phyloP scores from a whole-genome alignment of 2,113 vertebrate species.

The Vulpes ferrilata region DNA sequence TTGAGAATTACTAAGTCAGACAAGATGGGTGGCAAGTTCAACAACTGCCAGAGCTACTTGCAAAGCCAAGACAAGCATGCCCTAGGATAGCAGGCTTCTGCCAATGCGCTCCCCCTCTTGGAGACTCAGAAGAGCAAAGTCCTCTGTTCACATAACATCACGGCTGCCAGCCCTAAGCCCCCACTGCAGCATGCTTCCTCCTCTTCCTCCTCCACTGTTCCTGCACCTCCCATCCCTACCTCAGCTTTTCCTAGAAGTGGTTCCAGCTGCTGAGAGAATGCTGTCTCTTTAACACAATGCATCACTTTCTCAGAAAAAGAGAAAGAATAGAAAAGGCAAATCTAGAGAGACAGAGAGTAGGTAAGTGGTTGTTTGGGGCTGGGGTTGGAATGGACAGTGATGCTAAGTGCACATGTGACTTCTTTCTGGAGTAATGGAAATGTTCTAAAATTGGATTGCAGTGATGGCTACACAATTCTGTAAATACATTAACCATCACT shows the following conservation, averaged over 20 bases:
- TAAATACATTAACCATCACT: background rate
- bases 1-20: background rate
- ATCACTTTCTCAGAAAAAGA: background rate
- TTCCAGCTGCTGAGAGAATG: background rate
- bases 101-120: rapidly evolving
- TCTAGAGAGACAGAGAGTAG: background rate
- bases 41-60: background rate
- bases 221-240: background rate
- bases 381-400: background rate
- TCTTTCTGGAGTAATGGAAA: background rate
- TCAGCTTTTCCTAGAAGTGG: background rate
- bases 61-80: background rate
- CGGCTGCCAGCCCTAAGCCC: background rate
- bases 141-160: no score
- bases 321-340: background rate
- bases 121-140: background rate
- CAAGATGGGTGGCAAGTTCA: no score
- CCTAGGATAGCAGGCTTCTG: background rate
- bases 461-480: background rate
- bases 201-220: background rate
- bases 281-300: background rate
- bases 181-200: rapidly evolving
- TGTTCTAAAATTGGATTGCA: background rate
- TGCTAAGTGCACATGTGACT: background rate
- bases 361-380: background rate